Conservation (phyloP, 1,140 invertebrate genomes). For the Dreissena polymorpha region DNA sequence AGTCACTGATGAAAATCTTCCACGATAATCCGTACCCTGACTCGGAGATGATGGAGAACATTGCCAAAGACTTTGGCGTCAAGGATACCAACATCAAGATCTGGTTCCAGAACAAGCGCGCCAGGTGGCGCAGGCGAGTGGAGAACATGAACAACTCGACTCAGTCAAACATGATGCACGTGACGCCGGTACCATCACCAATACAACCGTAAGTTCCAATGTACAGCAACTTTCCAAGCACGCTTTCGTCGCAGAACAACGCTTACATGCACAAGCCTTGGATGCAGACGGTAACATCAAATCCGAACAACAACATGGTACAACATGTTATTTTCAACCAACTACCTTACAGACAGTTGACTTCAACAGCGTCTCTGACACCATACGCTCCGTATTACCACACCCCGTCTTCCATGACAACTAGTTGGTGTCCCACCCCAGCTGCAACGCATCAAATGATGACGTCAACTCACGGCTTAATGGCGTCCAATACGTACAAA, state of each 20-base stretch:
- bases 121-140: constrained; percentile 51
- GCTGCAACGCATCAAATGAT: too few species aligned
- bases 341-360: neutral
- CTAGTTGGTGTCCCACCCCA: too few species aligned
- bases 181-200: constrained; percentile 16
- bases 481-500: too few species aligned
- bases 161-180: neutral
- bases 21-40: constrained; percentile 69
- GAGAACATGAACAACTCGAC: constrained; percentile 34
- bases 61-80: constrained; percentile 63
- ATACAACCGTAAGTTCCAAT: constrained; percentile 2
- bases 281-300: constrained; percentile 12
- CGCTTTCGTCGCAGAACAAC: neutral
- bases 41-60: constrained; percentile 65
- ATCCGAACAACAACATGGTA: neutral
- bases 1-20: constrained; percentile 63
- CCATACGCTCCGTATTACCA: too few species aligned
- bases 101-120: constrained; percentile 63
- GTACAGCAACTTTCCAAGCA: constrained; percentile 1
- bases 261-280: neutral
- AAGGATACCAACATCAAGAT: constrained; percentile 66
- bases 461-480: too few species aligned
- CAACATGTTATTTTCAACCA: neutral
- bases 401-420: too few species aligned
- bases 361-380: neutral